phyloP scores from a whole-genome alignment of 2,113 vertebrate species.

The Octodon degus region DNA sequence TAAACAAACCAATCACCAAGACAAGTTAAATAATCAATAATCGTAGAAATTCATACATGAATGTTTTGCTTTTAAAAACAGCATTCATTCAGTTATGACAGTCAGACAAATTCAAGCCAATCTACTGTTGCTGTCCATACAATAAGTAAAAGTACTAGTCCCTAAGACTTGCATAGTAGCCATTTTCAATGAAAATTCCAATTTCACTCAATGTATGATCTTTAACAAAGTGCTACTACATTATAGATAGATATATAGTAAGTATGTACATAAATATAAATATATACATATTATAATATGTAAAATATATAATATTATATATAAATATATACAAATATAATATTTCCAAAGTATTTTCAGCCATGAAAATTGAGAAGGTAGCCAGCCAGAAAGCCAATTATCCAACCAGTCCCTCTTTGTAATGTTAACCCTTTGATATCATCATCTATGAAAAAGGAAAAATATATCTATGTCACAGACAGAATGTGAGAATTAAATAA shows the following conservation, averaged over 20 bases:
- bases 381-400: background rate
- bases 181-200: background rate
- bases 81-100: background rate
- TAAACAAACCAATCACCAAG: background rate
- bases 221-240: background rate
- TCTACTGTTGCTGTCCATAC: background rate
- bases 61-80: conserved; percentile 27
- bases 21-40: conserved; percentile 1
- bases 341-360: background rate
- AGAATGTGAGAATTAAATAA: background rate
- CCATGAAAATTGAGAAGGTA: background rate
- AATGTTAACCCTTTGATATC: background rate
- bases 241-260: no score
- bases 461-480: background rate
- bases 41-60: background rate
- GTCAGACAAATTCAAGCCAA: background rate
- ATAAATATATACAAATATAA: no score
- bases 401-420: background rate
- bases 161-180: background rate
- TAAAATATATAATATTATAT: no score
- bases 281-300: no score
- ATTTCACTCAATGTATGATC: background rate
- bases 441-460: background rate
- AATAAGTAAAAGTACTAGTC: background rate
- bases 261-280: no score